Evolutionary conservation across 2,888 invertebrate species (phyloP), one percentile per base, ranked within the genome.

Genomic region (Ophraella communa): DNA sequence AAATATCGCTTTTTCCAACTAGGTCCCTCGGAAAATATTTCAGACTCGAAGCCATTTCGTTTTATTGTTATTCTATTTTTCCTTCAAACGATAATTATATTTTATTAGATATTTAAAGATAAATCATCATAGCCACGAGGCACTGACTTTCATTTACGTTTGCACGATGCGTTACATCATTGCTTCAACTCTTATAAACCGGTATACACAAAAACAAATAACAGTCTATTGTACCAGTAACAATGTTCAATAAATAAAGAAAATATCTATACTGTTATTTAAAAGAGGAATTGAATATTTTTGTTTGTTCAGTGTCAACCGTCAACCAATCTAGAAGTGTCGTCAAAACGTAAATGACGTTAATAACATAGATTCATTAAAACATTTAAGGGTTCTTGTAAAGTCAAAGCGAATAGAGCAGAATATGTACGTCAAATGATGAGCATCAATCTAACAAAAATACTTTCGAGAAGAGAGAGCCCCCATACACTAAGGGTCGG

Each of bases 161-260:
- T 42, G 51, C 49, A 59, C 59, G 59, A 42, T 59, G 51, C 20
- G 17, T 59, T 59, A 27, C 59, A 42, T 59, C 51, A 59, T n/a
- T n/a, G n/a, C 23, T 17, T 51, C 11, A 45, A 4, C 17, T 47
- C 35, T 57, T 57, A 47, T 35, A 24, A 51, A 39, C 24, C 24
- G 35, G 30, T 51, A 42, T 18, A n/a, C 17, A 17, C 14, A 24
- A 45, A 44, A 56, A 45, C 23, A 51, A 30, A 47, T 47, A 47
- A 47, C 23, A n/a, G 11, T 45, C 18, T 45, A 45, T 21, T 20
- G 21, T 21, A 4, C 10, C 2, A 2, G 21, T 17, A 45, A 18
- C 8, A 45, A 45, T 35, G n/a, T 35, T n/a, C 14, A 35, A 35
- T 35, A 35, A 35, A 35, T 35, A 35, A 24, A 35, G n/a, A 35